Percentiles rank a stretch among this genome's conserved stretches.
Conservation (phyloP, 2,888 invertebrate species). For the Lacanobia wlatinum region DNA sequence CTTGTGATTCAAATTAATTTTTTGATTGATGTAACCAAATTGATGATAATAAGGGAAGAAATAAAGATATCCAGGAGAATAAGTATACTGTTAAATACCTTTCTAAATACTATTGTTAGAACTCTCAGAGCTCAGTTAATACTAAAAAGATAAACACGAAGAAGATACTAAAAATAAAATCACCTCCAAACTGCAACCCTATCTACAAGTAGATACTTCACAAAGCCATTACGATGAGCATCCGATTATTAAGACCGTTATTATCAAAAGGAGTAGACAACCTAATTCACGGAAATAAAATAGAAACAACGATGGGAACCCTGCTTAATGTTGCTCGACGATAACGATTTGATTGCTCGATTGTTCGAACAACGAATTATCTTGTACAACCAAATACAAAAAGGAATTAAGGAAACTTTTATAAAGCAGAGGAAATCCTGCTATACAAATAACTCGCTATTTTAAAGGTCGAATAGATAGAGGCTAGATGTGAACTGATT, state of each 20-base stretch:
- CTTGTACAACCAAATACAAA: conserved; percentile 59
- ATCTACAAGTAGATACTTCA: conserved; percentile 32
- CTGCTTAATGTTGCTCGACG: conserved; percentile 68
- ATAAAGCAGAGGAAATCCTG: conserved; percentile 64
- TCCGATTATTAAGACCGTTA: conserved; percentile 58
- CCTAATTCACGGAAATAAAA: conserved; percentile 66
- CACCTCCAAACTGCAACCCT: conserved; percentile 41
- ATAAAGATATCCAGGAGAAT: neutral
- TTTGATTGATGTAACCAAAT: conserved; percentile 27
- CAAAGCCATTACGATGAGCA: conserved; percentile 54
- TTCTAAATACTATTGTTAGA: conserved; percentile 4
- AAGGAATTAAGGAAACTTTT: conserved; percentile 65
- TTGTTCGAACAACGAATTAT: conserved; percentile 65
- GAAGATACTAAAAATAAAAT: conserved; percentile 46
- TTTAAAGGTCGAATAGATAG: conserved; percentile 61
- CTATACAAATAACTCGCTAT: conserved; percentile 47
- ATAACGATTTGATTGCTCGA: conserved; percentile 68
- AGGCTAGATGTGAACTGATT: conserved; percentile 69
- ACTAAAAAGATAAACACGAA: conserved; percentile 36
- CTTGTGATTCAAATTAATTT: conserved; percentile 46
- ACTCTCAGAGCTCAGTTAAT: neutral
- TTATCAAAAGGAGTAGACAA: conserved; percentile 63
- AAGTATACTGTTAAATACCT: neutral
- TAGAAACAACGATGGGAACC: conserved; percentile 67
- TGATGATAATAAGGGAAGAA: neutral